Evolutionary conservation across 2,113 vertebrate genomes (phyloP).

Genomic region (Noctilio leporinus): DNA sequence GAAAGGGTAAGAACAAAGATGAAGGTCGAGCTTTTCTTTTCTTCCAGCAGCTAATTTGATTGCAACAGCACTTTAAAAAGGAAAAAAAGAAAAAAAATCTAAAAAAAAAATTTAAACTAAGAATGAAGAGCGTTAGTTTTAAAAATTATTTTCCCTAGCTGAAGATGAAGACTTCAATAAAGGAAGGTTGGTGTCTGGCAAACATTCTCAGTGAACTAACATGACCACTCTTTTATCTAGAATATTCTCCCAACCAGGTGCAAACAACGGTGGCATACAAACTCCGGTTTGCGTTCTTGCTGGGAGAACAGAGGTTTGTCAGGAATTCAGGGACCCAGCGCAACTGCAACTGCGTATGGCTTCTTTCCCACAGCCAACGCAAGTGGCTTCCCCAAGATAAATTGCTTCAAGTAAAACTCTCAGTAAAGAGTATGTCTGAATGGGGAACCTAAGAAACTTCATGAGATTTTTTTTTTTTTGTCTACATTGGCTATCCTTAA

Average conservation of each 20-base stretch:
- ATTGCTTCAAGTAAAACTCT: slow-evolving; percentile 6
- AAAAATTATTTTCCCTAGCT: neutral
- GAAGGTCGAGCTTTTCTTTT: slow-evolving; percentile 7
- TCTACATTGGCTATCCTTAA: slow-evolving; percentile 52
- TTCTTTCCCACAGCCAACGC: neutral
- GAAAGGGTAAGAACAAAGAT: slow-evolving; percentile 10
- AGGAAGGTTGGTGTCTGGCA: neutral
- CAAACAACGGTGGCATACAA: neutral
- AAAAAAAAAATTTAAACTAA: neutral
- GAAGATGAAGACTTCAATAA: neutral
- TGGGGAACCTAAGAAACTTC: neutral
- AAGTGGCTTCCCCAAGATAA: slow-evolving; percentile 30
- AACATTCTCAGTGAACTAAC: neutral
- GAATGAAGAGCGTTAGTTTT: slow-evolving; percentile 15
- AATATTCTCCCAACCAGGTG: slow-evolving; percentile 26
- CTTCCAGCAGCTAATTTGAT: slow-evolving; percentile 5
- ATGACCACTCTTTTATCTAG: neutral
- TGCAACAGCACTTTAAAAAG: neutral
- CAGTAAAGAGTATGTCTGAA: slow-evolving; percentile 14
- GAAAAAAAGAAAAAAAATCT: no score
- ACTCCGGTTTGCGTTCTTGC: neutral
- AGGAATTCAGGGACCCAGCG: neutral
- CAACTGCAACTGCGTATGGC: neutral
- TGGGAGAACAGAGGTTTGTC: neutral
- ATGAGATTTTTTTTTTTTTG: neutral